phyloP scores from a whole-genome alignment of 1,140 invertebrate species.

The Temnothorax nylanderi region DNA sequence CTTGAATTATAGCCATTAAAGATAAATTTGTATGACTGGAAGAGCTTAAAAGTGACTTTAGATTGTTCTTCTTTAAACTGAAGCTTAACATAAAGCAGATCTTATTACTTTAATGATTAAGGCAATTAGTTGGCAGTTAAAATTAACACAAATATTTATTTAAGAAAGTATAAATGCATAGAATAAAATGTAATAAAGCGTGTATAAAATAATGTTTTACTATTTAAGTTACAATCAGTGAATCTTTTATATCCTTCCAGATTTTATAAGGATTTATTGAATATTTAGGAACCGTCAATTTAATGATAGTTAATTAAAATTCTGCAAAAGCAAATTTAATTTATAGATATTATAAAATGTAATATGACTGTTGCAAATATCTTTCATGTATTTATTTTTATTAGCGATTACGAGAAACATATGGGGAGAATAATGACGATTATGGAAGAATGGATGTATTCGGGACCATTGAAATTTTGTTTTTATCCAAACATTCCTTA shows the following conservation, averaged over 20 bases:
- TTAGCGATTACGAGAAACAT: slow-evolving; percentile 39
- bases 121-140: background rate
- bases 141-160: background rate
- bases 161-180: background rate
- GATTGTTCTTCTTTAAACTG: background rate
- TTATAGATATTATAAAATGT: background rate
- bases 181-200: background rate
- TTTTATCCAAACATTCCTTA: slow-evolving; percentile 68
- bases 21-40: background rate
- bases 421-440: slow-evolving; percentile 41
- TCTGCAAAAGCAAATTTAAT: background rate
- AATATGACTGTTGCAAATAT: background rate
- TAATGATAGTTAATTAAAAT: background rate
- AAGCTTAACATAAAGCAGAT: background rate
- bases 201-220: background rate
- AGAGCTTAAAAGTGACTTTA: background rate
- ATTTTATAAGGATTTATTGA: background rate
- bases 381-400: background rate
- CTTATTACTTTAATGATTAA: background rate
- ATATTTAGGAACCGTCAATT: background rate
- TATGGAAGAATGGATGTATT: slow-evolving; percentile 74
- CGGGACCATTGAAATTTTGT: slow-evolving; percentile 45
- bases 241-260: background rate
- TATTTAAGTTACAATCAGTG: background rate
- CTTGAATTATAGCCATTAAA: background rate